Conservation (phyloP, 1,140 invertebrate species). For the Neodiprion pinetum region DNA sequence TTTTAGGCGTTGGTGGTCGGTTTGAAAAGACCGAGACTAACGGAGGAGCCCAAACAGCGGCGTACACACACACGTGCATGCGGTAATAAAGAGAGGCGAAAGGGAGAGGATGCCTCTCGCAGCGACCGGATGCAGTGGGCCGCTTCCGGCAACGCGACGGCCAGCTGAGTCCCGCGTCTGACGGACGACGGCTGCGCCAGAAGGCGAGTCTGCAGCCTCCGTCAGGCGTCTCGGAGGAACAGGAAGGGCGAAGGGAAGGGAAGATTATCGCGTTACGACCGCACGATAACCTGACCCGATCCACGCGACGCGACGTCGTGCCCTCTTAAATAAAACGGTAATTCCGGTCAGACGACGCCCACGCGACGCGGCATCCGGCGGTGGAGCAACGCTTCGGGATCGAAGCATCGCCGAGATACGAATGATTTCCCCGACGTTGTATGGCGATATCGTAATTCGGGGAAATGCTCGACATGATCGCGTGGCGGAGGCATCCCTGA, state of each 20-base stretch:
- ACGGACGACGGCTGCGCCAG: not conserved
- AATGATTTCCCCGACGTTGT: not conserved
- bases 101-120: slow-evolving; percentile 16
- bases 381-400: too few species aligned
- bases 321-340: slow-evolving; percentile 3
- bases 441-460: not conserved
- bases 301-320: not conserved
- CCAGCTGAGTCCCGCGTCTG: not conserved
- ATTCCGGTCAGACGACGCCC: not conserved
- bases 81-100: too few species aligned
- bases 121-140: slow-evolving; percentile 27
- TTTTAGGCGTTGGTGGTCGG: too few species aligned
- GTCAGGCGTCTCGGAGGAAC: not conserved
- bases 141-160: slow-evolving; percentile 7
- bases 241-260: not conserved
- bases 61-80: too few species aligned
- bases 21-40: too few species aligned
- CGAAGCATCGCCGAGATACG: too few species aligned
- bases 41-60: too few species aligned
- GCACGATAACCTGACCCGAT: not conserved
- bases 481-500: not conserved
- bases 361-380: too few species aligned
- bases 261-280: not conserved
- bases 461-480: not conserved
- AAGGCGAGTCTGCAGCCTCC: not conserved